Evolutionary conservation across 1,140 invertebrate genomes (phyloP), one percentile per base, ranked within the genome.

Genomic region (Idris sp.): DNA sequence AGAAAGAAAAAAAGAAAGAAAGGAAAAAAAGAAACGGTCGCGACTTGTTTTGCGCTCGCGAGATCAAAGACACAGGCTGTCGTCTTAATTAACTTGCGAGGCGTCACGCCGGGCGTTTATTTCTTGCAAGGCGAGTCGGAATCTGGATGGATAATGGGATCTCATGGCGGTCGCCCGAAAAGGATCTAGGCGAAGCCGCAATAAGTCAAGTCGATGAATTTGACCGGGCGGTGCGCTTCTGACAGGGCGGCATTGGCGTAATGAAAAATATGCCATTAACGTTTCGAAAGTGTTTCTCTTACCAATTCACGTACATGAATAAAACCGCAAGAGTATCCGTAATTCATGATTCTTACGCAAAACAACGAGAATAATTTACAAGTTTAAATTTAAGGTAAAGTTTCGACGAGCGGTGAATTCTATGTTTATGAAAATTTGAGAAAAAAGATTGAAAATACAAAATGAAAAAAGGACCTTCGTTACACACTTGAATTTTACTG

Each of bases 211-310:
- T 31, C 67, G 62, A 68, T 68, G 68, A 72, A 72, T 76, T 72
- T 43, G 33, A n/a, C 22, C 35, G 25, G 15, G 25, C 65, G 53
- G 44, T 76, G 46, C n/a, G n/a, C 59, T 65, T 46, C 46, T 62
- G 65, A 68, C 61, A 69, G 64, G 25, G 10, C 35, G 51, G 25
- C 54, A 71, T 62, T 68, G 67, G 54, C 44, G 44, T 67, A 68
- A 72, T 76, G 67, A 76, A 72, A 76, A 76, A 68, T 76, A 62
- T 49, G 31, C 68, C 68, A 76, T 76, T 76, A 76, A 54, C 56
- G 61, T 62, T 54, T 69, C 48, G 22, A 65, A 72, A 72, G 53
- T 58, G 49, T 54, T n/a, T 28, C 62, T 56, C 62, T 58, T 51
- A 40, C 38, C 40, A 10, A 49, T 48, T 35, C 46, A 28, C 54